These are phyloP conservation scores for Asobara japonica DNA, from an alignment of 1,140 invertebrate species.

Conservation along the genomic window DNA sequence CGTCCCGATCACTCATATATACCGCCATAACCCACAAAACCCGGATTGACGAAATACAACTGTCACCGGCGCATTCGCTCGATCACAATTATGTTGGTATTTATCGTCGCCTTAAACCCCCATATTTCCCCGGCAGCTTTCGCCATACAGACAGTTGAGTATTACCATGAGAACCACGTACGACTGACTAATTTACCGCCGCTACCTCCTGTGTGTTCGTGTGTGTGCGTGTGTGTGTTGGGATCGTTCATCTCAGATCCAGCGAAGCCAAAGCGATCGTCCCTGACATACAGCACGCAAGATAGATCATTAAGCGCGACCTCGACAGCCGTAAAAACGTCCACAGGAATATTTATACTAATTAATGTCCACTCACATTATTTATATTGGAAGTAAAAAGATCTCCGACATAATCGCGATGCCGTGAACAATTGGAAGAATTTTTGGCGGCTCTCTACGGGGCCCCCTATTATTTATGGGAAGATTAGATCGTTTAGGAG, in stretches of 20 bases:
- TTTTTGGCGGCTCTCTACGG: conserved; percentile 7
- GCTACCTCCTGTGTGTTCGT: neutral
- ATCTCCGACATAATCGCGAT: conserved; percentile 25
- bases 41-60: neutral
- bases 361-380: conserved; percentile 32
- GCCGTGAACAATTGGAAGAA: conserved; percentile 30
- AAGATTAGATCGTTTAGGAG: conserved; percentile 13
- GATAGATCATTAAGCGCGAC: conserved; percentile 35
- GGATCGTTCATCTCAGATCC: conserved; percentile 23
- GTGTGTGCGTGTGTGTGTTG: conserved; percentile 13
- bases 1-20: neutral
- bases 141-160: neutral
- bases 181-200: neutral
- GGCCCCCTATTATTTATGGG: conserved; percentile 27
- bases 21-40: neutral
- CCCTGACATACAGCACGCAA: conserved; percentile 30
- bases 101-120: neutral
- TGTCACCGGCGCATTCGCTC: neutral
- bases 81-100: neutral
- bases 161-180: conserved; percentile 3
- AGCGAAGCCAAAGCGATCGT: conserved; percentile 18
- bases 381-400: conserved; percentile 31
- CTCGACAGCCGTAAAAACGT: conserved; percentile 33
- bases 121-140: neutral
- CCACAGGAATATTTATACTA: conserved; percentile 35